A percentile compares a stretch with the other conserved stretches of the same genome.
Conservation (phyloP, 2,888 invertebrate genomes). For the Trachelus tabidus region DNA sequence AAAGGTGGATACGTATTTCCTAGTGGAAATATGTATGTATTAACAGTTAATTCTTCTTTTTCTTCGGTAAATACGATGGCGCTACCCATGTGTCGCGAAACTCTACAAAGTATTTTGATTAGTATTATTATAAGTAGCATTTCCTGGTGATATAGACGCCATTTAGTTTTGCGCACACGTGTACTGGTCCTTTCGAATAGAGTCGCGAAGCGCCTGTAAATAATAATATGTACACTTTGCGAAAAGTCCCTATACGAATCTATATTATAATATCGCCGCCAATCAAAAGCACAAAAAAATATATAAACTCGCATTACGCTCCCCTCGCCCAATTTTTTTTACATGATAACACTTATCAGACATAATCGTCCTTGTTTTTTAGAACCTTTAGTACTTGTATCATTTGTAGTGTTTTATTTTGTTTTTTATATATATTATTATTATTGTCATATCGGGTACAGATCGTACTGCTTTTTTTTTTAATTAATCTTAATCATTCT, state of each 20-base stretch:
- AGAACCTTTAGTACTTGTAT: not conserved
- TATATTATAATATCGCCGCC: slow-evolving; percentile 1
- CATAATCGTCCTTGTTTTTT: not conserved
- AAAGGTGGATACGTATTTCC: not conserved
- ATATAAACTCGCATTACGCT: slow-evolving; percentile 1
- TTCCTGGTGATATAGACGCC: slow-evolving; percentile 27
- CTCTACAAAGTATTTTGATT: slow-evolving; percentile 28
- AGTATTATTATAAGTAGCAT: slow-evolving; percentile 34
- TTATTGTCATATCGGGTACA: slow-evolving; percentile 19
- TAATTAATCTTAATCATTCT: slow-evolving; percentile 60
- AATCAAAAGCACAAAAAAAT: slow-evolving; percentile 4
- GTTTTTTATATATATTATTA: slow-evolving; percentile 26
- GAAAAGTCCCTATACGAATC: not conserved
- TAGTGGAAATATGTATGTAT: not conserved
- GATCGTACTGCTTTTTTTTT: slow-evolving; percentile 27
- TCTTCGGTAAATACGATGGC: not conserved
- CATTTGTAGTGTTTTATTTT: slow-evolving; percentile 3
- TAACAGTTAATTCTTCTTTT: not conserved
- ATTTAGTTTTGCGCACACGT: slow-evolving; percentile 7
- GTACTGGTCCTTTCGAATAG: not conserved
- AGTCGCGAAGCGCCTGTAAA: not conserved
- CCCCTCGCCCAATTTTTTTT: not conserved
- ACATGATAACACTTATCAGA: not conserved
- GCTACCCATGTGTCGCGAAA: not conserved
- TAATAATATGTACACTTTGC: not conserved